These are phyloP conservation scores for Ptychobarbus kaznakovi DNA, from an alignment of 2,797 vertebrate genomes.

Conservation along the genomic window DNA sequence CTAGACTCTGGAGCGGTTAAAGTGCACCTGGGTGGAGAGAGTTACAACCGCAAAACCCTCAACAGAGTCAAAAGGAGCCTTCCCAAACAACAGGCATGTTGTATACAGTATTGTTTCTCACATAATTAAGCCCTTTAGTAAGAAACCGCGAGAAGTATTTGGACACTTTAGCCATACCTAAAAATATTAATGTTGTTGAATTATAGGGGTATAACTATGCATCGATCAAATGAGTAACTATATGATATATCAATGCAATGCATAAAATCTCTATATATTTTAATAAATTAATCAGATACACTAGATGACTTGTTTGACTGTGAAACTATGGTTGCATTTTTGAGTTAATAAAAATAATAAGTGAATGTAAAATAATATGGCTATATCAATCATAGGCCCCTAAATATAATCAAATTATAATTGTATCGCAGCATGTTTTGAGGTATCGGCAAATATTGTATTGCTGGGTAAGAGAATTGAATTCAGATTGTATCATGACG, in stretches of 20 bases:
- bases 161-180: neutral
- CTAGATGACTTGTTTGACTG: neutral
- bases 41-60: conserved; percentile 90
- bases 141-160: neutral
- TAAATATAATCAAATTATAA: neutral
- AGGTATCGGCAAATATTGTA: neutral
- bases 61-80: conserved; percentile 85
- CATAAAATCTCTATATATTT: neutral
- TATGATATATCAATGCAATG: neutral
- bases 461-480: neutral
- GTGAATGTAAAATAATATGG: neutral
- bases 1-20: conserved; percentile 79
- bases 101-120: neutral
- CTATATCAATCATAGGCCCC: neutral
- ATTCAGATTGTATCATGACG: neutral
- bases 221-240: neutral
- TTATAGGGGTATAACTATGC: neutral
- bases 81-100: conserved; percentile 83
- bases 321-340: neutral
- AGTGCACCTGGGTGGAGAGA: conserved; percentile 83
- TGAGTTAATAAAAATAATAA: neutral
- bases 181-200: neutral
- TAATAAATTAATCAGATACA: neutral
- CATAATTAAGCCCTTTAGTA: neutral
- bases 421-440: neutral